Evolutionary conservation across 1,140 invertebrate species (phyloP), one percentile per base, ranked within the genome.

Genomic region (Paraescarpia echinospica): DNA sequence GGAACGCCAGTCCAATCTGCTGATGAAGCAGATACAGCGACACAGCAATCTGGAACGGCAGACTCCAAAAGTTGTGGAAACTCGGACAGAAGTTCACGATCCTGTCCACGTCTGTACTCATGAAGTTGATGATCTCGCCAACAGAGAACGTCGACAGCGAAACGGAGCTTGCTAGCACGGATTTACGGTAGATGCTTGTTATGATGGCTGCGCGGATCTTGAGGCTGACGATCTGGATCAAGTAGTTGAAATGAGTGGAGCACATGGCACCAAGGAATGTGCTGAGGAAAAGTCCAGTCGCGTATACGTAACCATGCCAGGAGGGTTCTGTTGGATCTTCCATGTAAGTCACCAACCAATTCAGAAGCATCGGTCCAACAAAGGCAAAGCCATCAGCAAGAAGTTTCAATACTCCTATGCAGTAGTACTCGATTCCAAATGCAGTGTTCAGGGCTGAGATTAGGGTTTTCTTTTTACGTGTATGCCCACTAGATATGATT

Each of bases 21-120:
- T 96, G 92, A 92, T 97, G 95, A 1, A 97, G 94, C 35, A 97
- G 93, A 94, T 95, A 96, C 33, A 97, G 91, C 14, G 95, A 94
- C 34, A 96, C 94, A n/a, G 91, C 93, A 22, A 93, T 91, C 48
- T 99, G 98, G 95, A 99, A 97, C 34, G 99, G 99, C 95, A 99
- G 98, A 96, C 98, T 99, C 99, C 99, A 99, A 94, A 99, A 97
- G 31, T 98, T 97, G 96, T 99, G 99, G 96, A 99, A 99, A 96
- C 98, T 99, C 0, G 98, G 97, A 96, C 98, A 99, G 88, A 99
- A 98, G 96, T 99, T 99, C 0, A 99, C 97, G 93, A 99, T 98
- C 94, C 99, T 97, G 95, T 99, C 98, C 0, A 98, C 98, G 96
- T 99, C 99, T 1, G 98, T 99, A 48, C 98, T 99, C 98, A 99